phyloP scores from a whole-genome alignment of 2,113 vertebrate genomes.

The Rhagologus leucostigma region DNA sequence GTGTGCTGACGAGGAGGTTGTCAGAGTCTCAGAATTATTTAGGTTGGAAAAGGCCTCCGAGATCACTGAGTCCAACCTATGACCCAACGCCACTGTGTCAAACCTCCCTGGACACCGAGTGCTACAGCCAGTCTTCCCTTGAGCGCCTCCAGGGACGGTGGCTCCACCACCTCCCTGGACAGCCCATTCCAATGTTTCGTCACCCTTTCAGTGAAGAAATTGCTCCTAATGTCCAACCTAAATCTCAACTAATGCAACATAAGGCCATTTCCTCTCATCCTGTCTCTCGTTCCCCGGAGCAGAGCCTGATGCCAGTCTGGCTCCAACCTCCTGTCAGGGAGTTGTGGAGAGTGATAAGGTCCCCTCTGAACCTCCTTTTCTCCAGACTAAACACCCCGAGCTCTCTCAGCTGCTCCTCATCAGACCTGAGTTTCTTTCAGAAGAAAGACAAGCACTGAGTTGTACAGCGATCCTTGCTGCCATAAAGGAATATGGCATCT shows the following conservation, averaged over 20 bases:
- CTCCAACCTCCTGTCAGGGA: background rate
- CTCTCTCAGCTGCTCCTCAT: background rate
- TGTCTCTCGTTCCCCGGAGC: background rate
- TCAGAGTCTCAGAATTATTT: rapidly evolving
- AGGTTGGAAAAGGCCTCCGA: background rate
- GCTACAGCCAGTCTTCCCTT: background rate
- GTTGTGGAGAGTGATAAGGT: rapidly evolving
- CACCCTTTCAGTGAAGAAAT: background rate
- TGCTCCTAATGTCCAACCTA: background rate
- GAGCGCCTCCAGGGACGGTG: no score
- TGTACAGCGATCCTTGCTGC: background rate
- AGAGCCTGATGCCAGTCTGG: rapidly evolving
- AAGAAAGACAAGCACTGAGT: background rate
- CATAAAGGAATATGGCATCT: rapidly evolving
- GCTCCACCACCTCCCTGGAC: no score
- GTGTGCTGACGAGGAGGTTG: rapidly evolving
- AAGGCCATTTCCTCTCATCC: background rate
- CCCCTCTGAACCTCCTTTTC: background rate
- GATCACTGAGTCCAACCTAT: rapidly evolving
- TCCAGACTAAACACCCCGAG: background rate
- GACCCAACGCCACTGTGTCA: no score
- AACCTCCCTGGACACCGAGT: rapidly evolving
- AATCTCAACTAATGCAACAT: rapidly evolving
- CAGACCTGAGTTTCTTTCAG: background rate
- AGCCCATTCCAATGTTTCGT: background rate